Percentiles rank a stretch among this genome's conserved stretches.
phyloP scores from a whole-genome alignment of 2,113 vertebrate species.

The Sardina pilchardus region DNA sequence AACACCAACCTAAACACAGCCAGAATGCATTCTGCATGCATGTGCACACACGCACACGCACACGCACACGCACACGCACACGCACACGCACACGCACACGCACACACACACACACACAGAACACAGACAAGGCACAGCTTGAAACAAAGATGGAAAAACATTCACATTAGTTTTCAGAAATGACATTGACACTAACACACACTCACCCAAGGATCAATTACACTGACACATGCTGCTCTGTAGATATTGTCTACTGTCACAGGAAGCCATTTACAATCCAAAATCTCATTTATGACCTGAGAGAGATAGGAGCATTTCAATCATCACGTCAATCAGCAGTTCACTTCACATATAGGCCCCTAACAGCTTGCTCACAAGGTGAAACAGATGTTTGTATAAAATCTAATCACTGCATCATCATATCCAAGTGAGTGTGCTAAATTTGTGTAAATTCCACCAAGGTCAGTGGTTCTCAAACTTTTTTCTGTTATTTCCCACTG shows the following conservation, averaged over 20 bases:
- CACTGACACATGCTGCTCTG: slow-evolving; percentile 73
- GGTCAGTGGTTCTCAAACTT: too few species aligned
- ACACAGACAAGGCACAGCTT: not conserved
- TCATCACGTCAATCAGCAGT: not conserved
- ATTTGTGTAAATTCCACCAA: too few species aligned
- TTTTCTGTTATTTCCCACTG: too few species aligned
- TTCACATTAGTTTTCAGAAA: not conserved
- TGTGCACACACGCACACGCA: not conserved
- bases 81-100: not conserved
- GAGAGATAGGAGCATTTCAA: not conserved
- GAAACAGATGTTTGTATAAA: not conserved
- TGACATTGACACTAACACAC: not conserved
- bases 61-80: not conserved
- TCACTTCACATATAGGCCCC: not conserved
- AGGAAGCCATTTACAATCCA: slow-evolving; percentile 73
- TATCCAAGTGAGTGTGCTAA: too few species aligned
- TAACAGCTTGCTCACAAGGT: not conserved
- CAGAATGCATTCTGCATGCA: slow-evolving; percentile 77
- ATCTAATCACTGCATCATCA: too few species aligned
- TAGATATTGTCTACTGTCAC: slow-evolving; percentile 70
- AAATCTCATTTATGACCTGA: slow-evolving; percentile 51
- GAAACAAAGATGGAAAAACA: not conserved
- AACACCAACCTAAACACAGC: slow-evolving; percentile 80
- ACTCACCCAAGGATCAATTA: slow-evolving; percentile 77
- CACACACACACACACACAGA: not conserved